phyloP scores from a whole-genome alignment of 2,888 invertebrate genomes.

The Sepiola atlantica region DNA sequence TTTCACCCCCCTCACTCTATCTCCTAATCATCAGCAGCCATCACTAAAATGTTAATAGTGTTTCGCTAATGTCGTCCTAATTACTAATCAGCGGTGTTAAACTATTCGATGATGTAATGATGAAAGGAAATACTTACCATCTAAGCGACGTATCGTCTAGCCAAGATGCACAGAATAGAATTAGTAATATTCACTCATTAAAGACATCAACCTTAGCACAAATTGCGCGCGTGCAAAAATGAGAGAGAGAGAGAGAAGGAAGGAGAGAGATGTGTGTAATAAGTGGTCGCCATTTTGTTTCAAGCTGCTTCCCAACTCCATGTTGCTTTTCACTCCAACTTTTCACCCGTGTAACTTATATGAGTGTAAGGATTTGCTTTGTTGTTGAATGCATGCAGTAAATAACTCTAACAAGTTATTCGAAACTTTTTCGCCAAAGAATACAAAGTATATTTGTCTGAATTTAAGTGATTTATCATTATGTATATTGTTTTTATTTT shows the following conservation, averaged over 20 bases:
- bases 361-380: neutral
- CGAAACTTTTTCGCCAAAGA: neutral
- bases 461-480: too few relatives aligned
- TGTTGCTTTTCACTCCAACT: neutral
- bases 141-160: neutral
- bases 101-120: neutral
- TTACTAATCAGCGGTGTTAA: neutral
- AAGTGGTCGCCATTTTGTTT: neutral
- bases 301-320: neutral
- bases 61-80: neutral
- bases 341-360: neutral
- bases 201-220: neutral
- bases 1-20: neutral
- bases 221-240: neutral
- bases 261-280: neutral
- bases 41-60: constrained; percentile 21
- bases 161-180: neutral
- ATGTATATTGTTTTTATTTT: too few relatives aligned
- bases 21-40: neutral
- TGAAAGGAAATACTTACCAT: neutral
- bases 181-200: constrained; percentile 17
- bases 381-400: neutral
- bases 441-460: neutral
- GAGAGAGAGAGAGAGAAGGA: neutral
- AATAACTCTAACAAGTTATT: neutral